These are phyloP conservation scores for Turritopsis rubra DNA, from an alignment of 30 jellyfish, hydroid and myxozoan genomes.

Conservation along the genomic window DNA sequence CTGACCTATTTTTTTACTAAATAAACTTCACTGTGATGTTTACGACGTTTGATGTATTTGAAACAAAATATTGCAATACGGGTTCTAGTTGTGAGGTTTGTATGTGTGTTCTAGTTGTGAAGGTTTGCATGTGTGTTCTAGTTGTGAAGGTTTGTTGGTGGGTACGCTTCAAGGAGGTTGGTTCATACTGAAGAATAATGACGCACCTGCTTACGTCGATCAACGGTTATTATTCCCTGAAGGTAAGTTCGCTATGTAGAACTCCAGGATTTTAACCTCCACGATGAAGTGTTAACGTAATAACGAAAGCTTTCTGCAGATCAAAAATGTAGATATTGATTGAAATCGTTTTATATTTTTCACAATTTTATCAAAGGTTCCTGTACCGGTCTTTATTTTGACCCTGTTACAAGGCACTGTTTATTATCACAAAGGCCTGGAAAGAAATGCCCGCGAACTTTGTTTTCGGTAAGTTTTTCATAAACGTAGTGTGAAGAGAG, in stretches of 20 bases:
- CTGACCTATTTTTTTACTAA: too few relatives aligned
- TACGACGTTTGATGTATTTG: background rate
- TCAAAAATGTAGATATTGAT: too few relatives aligned
- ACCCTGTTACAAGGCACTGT: conserved; percentile 45
- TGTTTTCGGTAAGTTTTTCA: conserved; percentile 46
- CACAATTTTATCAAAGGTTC: conserved; percentile 29
- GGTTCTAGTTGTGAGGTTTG: too few relatives aligned
- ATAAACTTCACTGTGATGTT: too few relatives aligned
- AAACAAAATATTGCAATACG: too few relatives aligned
- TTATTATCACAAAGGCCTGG: conserved; percentile 84
- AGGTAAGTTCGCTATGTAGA: conserved; percentile 54
- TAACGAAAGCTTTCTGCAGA: too few relatives aligned
- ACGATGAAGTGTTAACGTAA: background rate
- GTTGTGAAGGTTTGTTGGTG: conserved; percentile 77
- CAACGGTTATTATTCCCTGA: conserved; percentile 60
- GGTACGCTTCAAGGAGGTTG: conserved; percentile 92
- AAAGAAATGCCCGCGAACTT: conserved; percentile 37
- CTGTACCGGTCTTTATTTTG: conserved; percentile 50
- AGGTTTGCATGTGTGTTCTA: too few relatives aligned
- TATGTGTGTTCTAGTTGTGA: too few relatives aligned
- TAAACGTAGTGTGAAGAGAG: background rate
- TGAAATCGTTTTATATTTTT: too few relatives aligned
- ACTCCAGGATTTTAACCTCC: background rate
- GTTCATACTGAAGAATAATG: conserved; percentile 52
- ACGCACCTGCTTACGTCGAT: conserved; percentile 41